A percentile compares a stretch with the other conserved stretches of the same genome.
Evolutionary conservation across 2,888 invertebrate species (phyloP).

Genomic region (Papilio elwesi): DNA sequence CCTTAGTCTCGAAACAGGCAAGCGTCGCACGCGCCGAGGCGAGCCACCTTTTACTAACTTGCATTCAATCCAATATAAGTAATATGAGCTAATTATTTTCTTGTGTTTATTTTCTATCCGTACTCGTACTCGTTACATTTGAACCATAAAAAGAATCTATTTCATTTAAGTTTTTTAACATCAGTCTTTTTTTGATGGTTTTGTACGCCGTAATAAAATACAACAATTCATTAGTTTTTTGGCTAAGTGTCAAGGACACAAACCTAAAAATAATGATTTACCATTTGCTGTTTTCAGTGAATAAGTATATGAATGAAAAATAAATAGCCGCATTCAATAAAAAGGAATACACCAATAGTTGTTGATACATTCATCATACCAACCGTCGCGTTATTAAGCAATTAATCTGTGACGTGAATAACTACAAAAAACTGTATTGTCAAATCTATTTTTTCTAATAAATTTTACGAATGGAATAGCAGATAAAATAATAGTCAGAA

Average conservation of each 20-base stretch:
- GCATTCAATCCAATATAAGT: slow-evolving; percentile 11
- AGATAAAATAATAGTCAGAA: too few species aligned
- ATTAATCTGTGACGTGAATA: background rate
- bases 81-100: background rate
- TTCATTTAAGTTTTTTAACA: background rate
- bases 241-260: background rate
- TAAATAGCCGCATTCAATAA: too few species aligned
- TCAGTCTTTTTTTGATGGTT: background rate
- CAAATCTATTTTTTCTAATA: too few species aligned
- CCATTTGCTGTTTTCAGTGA: background rate
- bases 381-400: background rate
- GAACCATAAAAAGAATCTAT: background rate
- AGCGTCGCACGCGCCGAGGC: slow-evolving; percentile 56
- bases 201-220: background rate
- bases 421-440: too few species aligned
- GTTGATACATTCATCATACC: background rate
- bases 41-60: slow-evolving; percentile 69
- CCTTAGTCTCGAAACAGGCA: slow-evolving; percentile 67
- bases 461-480: too few species aligned
- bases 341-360: too few species aligned
- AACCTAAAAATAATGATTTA: background rate
- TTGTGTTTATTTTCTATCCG: background rate
- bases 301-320: too few species aligned
- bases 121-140: background rate
- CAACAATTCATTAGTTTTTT: slow-evolving; percentile 4